Percentiles rank a stretch among this genome's conserved stretches.
These are phyloP conservation scores for Carabus problematicus DNA, from an alignment of 2,888 invertebrate genomes.

Conservation along the genomic window DNA sequence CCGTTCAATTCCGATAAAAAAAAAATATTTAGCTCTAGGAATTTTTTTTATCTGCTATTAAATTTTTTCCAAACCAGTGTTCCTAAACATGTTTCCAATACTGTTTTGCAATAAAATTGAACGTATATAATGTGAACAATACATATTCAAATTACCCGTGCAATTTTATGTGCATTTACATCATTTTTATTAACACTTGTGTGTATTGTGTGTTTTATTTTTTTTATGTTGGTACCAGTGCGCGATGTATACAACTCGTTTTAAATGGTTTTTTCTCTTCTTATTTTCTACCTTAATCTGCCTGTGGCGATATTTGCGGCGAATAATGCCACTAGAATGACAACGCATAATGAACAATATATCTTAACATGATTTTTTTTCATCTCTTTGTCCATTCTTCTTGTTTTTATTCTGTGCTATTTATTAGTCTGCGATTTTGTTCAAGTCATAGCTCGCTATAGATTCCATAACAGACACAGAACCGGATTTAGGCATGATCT, in stretches of 20 bases:
- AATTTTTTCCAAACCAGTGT: background rate
- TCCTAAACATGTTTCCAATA: background rate
- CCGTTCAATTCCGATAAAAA: background rate
- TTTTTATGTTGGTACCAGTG: conserved; percentile 1
- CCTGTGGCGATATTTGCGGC: no score
- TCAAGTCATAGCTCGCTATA: no score
- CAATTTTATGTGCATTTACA: no score
- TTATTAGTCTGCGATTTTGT: background rate
- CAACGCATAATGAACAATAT: no score
- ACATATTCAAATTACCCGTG: background rate
- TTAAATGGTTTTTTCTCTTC: background rate
- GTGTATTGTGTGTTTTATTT: background rate
- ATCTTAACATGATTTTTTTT: no score
- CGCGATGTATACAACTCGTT: background rate
- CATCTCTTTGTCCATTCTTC: background rate
- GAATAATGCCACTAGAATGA: no score
- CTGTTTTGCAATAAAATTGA: background rate
- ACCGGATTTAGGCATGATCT: no score
- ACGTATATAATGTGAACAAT: background rate
- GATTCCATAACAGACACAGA: no score
- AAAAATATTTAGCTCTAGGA: background rate
- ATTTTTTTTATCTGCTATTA: background rate
- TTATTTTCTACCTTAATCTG: no score
- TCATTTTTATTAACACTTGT: background rate
- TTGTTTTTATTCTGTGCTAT: conserved; percentile 4